Percentiles rank a stretch among this genome's conserved stretches.
These are phyloP conservation scores for Didymodactylos carnosus DNA, from an alignment of 2,888 invertebrate genomes.

Conservation along the genomic window DNA sequence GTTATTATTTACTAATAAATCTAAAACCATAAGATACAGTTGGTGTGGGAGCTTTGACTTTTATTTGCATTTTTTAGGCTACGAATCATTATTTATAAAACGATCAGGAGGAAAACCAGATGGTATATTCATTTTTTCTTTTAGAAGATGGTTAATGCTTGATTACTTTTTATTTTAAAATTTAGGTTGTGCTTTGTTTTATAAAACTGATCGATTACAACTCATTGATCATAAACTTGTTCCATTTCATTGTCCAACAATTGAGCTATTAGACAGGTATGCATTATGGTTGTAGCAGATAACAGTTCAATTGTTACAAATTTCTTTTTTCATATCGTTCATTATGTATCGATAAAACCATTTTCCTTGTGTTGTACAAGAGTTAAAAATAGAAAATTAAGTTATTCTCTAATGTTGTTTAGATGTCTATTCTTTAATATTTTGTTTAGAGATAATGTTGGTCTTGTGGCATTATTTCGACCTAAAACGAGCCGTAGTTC, in stretches of 20 bases:
- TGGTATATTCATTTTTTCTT: too few species aligned
- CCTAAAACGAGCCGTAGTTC: constrained; percentile 14
- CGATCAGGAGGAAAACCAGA: neutral
- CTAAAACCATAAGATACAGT: too few species aligned
- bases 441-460: constrained; percentile 52
- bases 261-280: neutral
- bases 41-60: too few species aligned
- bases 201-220: neutral
- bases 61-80: neutral
- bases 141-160: too few species aligned
- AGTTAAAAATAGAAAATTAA: neutral
- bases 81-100: neutral
- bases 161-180: too few species aligned
- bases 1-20: neutral
- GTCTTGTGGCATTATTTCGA: constrained; percentile 52
- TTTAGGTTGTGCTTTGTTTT: neutral
- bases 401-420: neutral
- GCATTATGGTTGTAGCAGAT: too few species aligned
- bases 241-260: neutral
- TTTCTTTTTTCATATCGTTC: too few species aligned
- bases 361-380: neutral
- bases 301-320: too few species aligned
- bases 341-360: neutral
- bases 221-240: neutral
- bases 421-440: neutral